Base-by-base conservation (phyloP, 2,888 invertebrate genomes). In the Dryobota labecula region DNA sequence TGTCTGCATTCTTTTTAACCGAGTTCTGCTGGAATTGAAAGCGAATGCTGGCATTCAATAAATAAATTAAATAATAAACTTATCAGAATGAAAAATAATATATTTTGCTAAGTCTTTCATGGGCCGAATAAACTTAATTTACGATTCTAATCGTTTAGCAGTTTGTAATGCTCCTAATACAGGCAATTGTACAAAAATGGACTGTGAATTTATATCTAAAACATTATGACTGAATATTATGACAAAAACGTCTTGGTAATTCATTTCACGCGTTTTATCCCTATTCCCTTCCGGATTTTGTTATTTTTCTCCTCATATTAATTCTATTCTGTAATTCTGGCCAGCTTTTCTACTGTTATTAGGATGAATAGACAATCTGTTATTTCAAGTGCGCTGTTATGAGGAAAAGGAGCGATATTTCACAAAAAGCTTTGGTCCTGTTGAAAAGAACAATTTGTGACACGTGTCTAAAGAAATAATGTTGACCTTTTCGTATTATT, bases 401-500 rank as follows among this genome's bases (percentile, higher is more conserved):
- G 66, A 58, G 36, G 2, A 61, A 71, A 53, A 41, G 0, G 13
- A 13, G n/a, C 15, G 20, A 38, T 65, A 56, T 53, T 54, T 58
- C 8, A 6, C 2, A 6, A 49, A 15, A 24, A 45, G 30, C 20
- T 57, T 45, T 45, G 2, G n/a, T 57, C 15, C 33, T 27, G 13
- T 43, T 11, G 4, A 36, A 61, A 45, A 36, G 18, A 43, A 11
- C 24, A 76, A 57, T 56, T 73, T 65, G 61, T 65, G 62, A 53
- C 65, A 57, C 13, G 13, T 75, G 13, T 49, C 54, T 36, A 33
- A 49, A 49, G 68, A 54, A 47, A 30, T 36, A 43, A 36, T 30
- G 3, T 47, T 79, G 67, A 72, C 75, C 61, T 80, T 70, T 68
- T n/a, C 3, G 43, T 68, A 62, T 66, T 36, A 70, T 61, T 56